Conservation (phyloP, 1,140 invertebrate genomes). For the Leptinotarsa lineolata region DNA sequence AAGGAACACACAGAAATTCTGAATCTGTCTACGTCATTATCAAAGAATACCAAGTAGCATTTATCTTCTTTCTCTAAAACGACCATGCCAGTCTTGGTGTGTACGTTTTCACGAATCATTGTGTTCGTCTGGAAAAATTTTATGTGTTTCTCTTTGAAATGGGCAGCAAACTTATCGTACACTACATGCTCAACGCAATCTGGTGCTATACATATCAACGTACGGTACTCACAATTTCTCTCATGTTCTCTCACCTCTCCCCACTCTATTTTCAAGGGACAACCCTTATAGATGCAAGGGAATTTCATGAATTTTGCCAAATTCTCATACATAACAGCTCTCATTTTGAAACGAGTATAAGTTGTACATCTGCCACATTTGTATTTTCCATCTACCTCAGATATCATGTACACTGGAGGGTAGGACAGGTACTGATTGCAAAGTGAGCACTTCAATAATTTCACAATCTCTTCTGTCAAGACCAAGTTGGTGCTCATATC, state of each 20-base stretch:
- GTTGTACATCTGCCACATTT: slow-evolving; percentile 23
- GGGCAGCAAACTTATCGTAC: neutral
- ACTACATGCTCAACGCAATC: slow-evolving; percentile 7
- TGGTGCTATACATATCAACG: neutral
- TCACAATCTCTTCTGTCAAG: slow-evolving; percentile 14
- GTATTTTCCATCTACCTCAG: slow-evolving; percentile 15
- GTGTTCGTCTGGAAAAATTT: slow-evolving; percentile 3
- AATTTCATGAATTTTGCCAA: slow-evolving; percentile 26
- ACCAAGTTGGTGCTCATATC: neutral
- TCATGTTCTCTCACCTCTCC: slow-evolving; percentile 17
- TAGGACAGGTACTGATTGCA: slow-evolving; percentile 12
- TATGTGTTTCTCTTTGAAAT: slow-evolving; percentile 28
- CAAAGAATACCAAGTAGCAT: slow-evolving; percentile 17
- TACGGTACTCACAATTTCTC: slow-evolving; percentile 21
- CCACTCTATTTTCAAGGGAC: slow-evolving; percentile 1
- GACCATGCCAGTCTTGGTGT: neutral
- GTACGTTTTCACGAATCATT: slow-evolving; percentile 1
- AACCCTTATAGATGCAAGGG: slow-evolving; percentile 24
- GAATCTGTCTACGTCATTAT: neutral
- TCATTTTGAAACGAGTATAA: slow-evolving; percentile 15
- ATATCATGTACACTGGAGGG: slow-evolving; percentile 18
- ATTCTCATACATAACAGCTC: slow-evolving; percentile 21
- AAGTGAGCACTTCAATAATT: slow-evolving; percentile 22
- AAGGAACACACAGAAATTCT: slow-evolving; percentile 4
- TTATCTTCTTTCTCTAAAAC: slow-evolving; percentile 24